These are phyloP conservation scores for Eristalis arbustorum DNA, from an alignment of 2,888 invertebrate species.

Conservation along the genomic window DNA sequence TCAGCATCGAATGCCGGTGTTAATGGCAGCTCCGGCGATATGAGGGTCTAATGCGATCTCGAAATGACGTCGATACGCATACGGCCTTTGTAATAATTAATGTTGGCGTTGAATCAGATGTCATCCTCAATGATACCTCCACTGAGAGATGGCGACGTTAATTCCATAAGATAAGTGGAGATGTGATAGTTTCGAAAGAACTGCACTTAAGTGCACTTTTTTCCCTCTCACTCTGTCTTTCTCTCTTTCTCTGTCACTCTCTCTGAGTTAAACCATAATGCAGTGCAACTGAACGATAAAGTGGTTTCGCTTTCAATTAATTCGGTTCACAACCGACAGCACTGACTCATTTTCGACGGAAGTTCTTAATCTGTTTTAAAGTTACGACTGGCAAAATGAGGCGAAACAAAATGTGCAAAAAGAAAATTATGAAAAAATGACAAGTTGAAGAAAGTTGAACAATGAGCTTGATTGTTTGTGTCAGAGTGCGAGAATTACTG, in stretches of 20 bases:
- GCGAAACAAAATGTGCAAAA: background rate
- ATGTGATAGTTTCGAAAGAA: background rate
- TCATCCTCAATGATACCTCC: background rate
- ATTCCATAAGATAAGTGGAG: slow-evolving; percentile 2
- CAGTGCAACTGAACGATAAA: slow-evolving; percentile 23
- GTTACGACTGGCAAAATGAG: slow-evolving; percentile 21
- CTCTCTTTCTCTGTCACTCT: background rate
- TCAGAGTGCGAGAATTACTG: slow-evolving; percentile 6
- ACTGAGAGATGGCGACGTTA: slow-evolving; percentile 9
- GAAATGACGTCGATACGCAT: slow-evolving; percentile 39
- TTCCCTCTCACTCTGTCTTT: background rate
- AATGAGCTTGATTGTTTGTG: slow-evolving; percentile 34
- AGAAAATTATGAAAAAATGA: background rate
- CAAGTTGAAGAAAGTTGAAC: slow-evolving; percentile 24
- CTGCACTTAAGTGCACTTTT: slow-evolving; percentile 41
- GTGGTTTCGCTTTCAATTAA: slow-evolving; percentile 60
- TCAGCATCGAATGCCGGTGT: background rate
- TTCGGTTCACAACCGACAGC: slow-evolving; percentile 10
- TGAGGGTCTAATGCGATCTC: slow-evolving; percentile 18
- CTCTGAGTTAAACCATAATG: background rate
- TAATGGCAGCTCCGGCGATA: slow-evolving; percentile 15
- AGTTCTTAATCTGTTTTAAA: slow-evolving; percentile 55
- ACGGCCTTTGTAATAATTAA: slow-evolving; percentile 45
- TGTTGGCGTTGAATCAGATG: slow-evolving; percentile 33
- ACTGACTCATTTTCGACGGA: slow-evolving; percentile 54